phyloP scores from a whole-genome alignment of 2,888 invertebrate species.

The Tetragonisca angustula region DNA sequence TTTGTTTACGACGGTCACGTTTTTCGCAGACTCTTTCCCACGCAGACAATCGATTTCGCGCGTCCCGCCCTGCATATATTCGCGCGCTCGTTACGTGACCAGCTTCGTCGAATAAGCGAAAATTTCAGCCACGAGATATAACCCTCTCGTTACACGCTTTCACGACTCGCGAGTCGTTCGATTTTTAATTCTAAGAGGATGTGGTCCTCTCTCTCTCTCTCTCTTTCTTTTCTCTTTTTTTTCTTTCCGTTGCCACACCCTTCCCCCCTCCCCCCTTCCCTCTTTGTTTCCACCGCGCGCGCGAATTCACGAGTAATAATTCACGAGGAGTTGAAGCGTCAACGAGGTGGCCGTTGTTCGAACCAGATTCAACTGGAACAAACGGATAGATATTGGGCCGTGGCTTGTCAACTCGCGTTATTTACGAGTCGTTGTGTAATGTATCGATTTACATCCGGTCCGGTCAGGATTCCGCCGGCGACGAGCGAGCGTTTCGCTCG shows the following conservation, averaged over 20 bases:
- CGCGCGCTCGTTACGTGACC: conserved; percentile 59
- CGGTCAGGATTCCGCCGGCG: neutral
- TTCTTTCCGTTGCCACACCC: neutral
- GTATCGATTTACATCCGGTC: conserved; percentile 63
- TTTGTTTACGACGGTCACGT: conserved; percentile 56
- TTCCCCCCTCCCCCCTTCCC: too few species aligned
- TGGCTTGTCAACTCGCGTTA: conserved; percentile 70
- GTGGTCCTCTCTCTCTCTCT: neutral
- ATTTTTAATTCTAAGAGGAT: neutral
- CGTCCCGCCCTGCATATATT: conserved; percentile 35
- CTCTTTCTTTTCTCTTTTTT: neutral
- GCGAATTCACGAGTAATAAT: conserved; percentile 49
- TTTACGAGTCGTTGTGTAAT: conserved; percentile 70
- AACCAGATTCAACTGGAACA: conserved; percentile 28
- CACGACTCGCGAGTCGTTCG: neutral
- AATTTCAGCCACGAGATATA: conserved; percentile 27
- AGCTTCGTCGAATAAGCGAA: conserved; percentile 63
- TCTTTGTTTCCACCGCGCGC: neutral
- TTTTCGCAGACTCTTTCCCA: conserved; percentile 48
- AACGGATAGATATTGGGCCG: conserved; percentile 65
- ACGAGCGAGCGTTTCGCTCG: neutral
- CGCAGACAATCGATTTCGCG: conserved; percentile 51
- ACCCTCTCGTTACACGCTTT: neutral
- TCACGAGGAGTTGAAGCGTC: conserved; percentile 49
- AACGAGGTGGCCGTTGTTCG: conserved; percentile 25